Evolutionary conservation across 2,888 invertebrate species (phyloP), one percentile per base, ranked within the genome.

Genomic region (Tuberolachnus salignus): DNA sequence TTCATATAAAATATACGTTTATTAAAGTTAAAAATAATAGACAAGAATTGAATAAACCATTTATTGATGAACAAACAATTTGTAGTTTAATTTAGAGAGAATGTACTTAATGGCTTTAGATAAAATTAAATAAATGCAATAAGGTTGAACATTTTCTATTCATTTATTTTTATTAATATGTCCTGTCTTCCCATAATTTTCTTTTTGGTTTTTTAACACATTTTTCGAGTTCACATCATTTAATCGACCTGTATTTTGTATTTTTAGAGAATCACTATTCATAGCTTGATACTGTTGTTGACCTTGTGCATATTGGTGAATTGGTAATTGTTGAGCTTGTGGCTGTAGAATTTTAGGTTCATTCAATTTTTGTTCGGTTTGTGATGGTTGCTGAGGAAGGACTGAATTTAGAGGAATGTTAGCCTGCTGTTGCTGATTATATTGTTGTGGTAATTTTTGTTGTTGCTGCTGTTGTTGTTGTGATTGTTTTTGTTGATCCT

Each of bases 381-480:
- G 80, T 53, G 82, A 81, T 44, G 74, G 69, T 51, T 83, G 82
- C 42, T 82, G 69, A 72, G 81, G 73, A 81, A n/a, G n/a, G n/a
- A 82, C 55, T 83, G 83, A 84, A 75, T 84, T 84, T 64, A 82
- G 82, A 13, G 80, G 81, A 55, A 82, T 82, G 53, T n/a, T n/a
- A n/a, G 83, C 84, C 11, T 83, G 83, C 74, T 84, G 84, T 70
- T 81, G n/a, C n/a, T n/a, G n/a, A n/a, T n/a, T n/a, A n/a, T n/a
- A n/a, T n/a, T n/a, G n/a, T n/a, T n/a, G n/a, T n/a, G n/a, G n/a
- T n/a, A n/a, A n/a, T n/a, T n/a, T n/a, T n/a, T n/a, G 69, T 9
- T 49, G 83, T 14, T 69, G 73, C 23, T 72, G 80, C 19, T 34
- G 71, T 49, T 23, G 53, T n/a, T 34, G 64, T 21, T 82, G 82